A percentile compares a stretch with the other conserved stretches of the same genome.
Conservation (phyloP, 2,797 vertebrate species). For the Enteromius fasciolatus region DNA sequence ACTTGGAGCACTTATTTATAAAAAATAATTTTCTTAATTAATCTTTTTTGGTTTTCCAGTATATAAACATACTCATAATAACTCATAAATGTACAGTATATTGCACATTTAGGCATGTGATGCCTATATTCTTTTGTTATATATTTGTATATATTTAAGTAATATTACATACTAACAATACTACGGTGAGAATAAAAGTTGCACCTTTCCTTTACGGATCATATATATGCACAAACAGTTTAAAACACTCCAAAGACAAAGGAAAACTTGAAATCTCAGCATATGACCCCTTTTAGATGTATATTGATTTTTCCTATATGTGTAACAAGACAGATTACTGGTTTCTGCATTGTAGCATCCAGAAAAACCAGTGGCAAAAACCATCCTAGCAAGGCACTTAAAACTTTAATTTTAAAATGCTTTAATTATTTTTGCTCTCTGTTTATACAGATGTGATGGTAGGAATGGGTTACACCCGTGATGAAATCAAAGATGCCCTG, state of each 20-base stretch:
- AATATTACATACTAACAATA: background rate
- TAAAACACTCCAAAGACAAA: background rate
- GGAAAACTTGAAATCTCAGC: background rate
- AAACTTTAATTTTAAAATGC: too few relatives aligned
- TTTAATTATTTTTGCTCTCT: background rate
- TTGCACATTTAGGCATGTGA: background rate
- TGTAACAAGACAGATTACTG: background rate
- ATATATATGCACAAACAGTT: too few relatives aligned
- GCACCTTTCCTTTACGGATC: too few relatives aligned
- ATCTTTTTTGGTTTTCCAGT: background rate
- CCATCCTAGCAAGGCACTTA: background rate
- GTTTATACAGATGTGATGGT: slow-evolving; percentile 88
- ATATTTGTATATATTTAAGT: background rate
- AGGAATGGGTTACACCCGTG: slow-evolving; percentile 90
- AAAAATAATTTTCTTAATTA: background rate
- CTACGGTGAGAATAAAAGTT: too few relatives aligned
- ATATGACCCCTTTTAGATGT: background rate
- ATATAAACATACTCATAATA: background rate
- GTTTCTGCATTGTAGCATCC: background rate
- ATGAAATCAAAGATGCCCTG: slow-evolving; percentile 94
- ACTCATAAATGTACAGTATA: background rate
- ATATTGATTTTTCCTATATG: background rate
- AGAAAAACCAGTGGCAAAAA: background rate
- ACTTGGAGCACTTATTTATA: background rate
- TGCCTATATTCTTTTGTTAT: background rate